These are phyloP conservation scores for Mesembrinibis cayennensis DNA, from an alignment of 2,113 vertebrate genomes.

Conservation along the genomic window DNA sequence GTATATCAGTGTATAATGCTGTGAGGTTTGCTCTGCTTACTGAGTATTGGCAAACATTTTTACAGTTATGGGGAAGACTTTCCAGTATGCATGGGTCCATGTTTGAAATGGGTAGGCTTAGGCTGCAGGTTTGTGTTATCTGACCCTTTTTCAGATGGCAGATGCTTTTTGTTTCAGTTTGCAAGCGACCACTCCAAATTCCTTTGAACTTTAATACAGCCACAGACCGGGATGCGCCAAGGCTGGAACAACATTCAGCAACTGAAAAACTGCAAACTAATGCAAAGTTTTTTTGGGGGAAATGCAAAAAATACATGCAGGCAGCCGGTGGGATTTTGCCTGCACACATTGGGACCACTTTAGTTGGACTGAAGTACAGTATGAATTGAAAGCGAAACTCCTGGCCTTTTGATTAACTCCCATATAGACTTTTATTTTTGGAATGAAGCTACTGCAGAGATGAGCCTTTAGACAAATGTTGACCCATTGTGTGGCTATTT, in stretches of 20 bases:
- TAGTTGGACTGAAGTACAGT: not conserved
- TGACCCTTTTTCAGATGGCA: not conserved
- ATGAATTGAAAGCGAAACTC: not conserved
- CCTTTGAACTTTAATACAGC: not conserved
- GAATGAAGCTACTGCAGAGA: constrained; percentile 26
- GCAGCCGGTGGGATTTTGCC: not conserved
- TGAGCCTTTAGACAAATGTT: constrained; percentile 62
- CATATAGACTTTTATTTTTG: not conserved
- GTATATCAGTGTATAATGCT: fast-evolving
- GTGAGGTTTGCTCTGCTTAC: not conserved
- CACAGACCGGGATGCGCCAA: not conserved
- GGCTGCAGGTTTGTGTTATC: not conserved
- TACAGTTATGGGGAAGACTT: not conserved
- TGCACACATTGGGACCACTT: not conserved
- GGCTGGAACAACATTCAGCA: not conserved
- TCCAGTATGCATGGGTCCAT: not conserved
- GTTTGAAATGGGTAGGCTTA: not conserved
- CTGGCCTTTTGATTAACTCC: constrained; percentile 28
- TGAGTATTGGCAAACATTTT: not conserved
- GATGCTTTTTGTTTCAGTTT: not conserved
- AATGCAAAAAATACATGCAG: not conserved
- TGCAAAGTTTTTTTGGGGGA: not conserved
- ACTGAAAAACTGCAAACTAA: not conserved
- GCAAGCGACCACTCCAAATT: not conserved
- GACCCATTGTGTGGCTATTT: constrained; percentile 27